A percentile compares a stretch with the other conserved stretches of the same genome.
phyloP scores from a whole-genome alignment of 2,797 vertebrate species.

The Taeniopygia guttata region DNA sequence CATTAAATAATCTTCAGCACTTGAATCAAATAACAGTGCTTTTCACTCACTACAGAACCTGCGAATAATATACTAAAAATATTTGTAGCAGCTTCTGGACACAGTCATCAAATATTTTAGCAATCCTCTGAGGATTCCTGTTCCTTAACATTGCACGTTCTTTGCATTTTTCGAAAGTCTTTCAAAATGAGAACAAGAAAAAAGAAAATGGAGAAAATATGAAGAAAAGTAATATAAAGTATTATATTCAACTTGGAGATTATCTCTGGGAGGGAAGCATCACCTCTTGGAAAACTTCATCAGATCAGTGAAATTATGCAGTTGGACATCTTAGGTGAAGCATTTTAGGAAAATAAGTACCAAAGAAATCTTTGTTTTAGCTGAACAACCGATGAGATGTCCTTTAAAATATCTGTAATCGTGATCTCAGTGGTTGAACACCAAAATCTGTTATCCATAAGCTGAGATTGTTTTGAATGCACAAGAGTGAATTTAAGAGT shows the following conservation, averaged over 20 bases:
- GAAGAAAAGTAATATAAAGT: not conserved
- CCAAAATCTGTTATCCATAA: not conserved
- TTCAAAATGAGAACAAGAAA: not conserved
- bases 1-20: not conserved
- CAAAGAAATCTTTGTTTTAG: not conserved
- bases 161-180: not conserved
- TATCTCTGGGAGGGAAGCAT: not conserved
- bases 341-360: not conserved
- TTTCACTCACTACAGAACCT: not conserved
- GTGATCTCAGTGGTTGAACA: not conserved
- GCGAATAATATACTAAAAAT: not conserved
- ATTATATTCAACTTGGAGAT: not conserved
- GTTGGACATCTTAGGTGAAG: not conserved
- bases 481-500: too few relatives aligned
- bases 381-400: not conserved
- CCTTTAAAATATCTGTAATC: not conserved
- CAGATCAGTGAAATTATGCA: not conserved
- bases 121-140: not conserved
- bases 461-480: not conserved
- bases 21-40: not conserved
- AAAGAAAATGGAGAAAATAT: not conserved
- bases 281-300: not conserved
- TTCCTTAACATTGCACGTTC: not conserved
- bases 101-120: not conserved
- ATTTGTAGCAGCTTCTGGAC: not conserved